Conservation (phyloP, 2,113 vertebrate genomes). For the Ptyas mucosa region DNA sequence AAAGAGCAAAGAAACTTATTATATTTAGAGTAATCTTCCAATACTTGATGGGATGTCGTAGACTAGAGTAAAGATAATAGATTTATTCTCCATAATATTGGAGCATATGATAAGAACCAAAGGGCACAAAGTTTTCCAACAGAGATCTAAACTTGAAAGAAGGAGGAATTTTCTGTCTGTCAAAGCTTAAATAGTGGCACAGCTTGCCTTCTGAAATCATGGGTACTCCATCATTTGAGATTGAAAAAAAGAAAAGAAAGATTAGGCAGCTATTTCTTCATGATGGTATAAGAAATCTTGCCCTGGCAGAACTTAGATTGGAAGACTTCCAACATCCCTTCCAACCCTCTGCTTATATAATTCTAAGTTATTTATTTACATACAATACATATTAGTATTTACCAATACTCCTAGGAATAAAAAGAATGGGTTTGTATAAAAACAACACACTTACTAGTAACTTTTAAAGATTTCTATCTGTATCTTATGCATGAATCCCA, state of each 20-base stretch:
- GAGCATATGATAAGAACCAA: background rate
- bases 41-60: background rate
- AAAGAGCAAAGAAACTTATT: background rate
- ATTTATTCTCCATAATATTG: background rate
- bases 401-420: background rate
- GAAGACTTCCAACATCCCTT: background rate
- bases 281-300: background rate
- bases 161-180: background rate
- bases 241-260: background rate
- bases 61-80: background rate
- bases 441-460: background rate
- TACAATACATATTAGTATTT: background rate
- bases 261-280: background rate
- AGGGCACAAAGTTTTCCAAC: background rate
- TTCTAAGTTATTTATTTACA: background rate
- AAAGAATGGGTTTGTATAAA: background rate
- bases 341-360: background rate
- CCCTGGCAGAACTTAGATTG: background rate
- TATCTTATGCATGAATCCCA: background rate
- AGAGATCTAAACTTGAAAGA: background rate
- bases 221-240: background rate
- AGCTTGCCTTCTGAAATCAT: background rate
- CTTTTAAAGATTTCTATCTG: background rate
- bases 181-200: background rate
- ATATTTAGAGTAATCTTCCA: background rate